phyloP scores from a whole-genome alignment of 2,797 vertebrate species.

The Coregonus suidteri region DNA sequence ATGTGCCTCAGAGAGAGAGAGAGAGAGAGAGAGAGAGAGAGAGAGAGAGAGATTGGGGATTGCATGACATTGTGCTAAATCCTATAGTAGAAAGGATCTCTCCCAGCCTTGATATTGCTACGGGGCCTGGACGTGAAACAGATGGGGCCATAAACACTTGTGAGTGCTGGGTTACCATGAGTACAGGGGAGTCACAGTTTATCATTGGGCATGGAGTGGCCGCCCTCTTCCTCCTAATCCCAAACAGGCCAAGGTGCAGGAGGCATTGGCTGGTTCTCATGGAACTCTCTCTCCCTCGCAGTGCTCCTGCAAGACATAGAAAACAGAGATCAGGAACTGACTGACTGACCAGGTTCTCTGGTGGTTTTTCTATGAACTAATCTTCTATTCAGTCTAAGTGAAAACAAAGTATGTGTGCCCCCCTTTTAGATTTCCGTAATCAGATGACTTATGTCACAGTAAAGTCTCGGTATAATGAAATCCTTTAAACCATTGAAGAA shows the following conservation, averaged over 20 bases:
- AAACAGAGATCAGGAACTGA: conserved; percentile 43
- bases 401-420: conserved; percentile 12
- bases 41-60: conserved; percentile 11
- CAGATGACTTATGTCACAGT: conserved; percentile 23
- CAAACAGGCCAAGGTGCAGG: conserved; percentile 69
- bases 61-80: conserved; percentile 53
- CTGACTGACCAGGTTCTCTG: conserved; percentile 33
- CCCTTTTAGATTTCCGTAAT: conserved; percentile 34
- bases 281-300: conserved; percentile 41
- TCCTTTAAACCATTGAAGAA: conserved; percentile 29
- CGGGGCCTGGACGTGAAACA: conserved; percentile 66
- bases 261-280: conserved; percentile 62
- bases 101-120: conserved; percentile 48
- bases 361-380: conserved; percentile 50
- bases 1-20: no score
- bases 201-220: conserved; percentile 64
- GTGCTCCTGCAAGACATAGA: conserved; percentile 13
- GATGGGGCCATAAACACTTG: conserved; percentile 80
- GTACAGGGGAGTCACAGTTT: conserved; percentile 56
- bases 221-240: conserved; percentile 67
- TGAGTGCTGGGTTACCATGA: conserved; percentile 59
- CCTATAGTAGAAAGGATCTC: conserved; percentile 33
- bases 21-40: no score
- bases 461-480: conserved; percentile 26
- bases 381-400: conserved; percentile 28